Base-by-base conservation (phyloP, 1,140 invertebrate genomes). In the Bombyx mandarina region DNA sequence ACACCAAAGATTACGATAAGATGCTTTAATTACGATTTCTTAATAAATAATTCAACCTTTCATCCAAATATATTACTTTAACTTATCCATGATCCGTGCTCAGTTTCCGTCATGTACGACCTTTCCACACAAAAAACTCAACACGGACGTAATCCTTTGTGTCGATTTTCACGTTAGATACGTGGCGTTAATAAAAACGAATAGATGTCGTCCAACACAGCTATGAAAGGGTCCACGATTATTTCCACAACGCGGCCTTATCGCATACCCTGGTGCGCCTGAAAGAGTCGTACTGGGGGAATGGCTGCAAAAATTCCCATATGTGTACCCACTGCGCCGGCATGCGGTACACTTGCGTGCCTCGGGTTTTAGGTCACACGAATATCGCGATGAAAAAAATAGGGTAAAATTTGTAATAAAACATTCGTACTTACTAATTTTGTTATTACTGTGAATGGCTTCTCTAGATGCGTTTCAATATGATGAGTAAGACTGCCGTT, bases 361-460 rank as follows among this genome's bases (percentile, higher is more conserved):
- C 65, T 57, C 60, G 66, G 66, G 63, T 69, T 77, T 70, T 51
- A 61, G 75, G 70, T 77, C 71, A 62, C 75, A 77, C 71, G 72
- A 77, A 77, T 60, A 42, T 52, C 54, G 48, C 57, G 45, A 47
- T 52, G 60, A 18, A 61, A 68, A 72, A 71, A 67, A 61, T 65
- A 57, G 63, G 63, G 52, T 66, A 26, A 67, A 67, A 50, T 35
- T 26, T 53, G 44, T 18, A 53, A 73, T 71, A 61, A 71, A 73
- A 73, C 68, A 69, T 71, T 73, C 62, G 65, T 67, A 63, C 61
- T 52, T 26, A 18, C 12, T 18, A 18, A 18, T 18, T 18, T 18
- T 18, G 12, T 18, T 18, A 18, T 18, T 18, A 18, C 12, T 18
- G 12, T 18, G 12, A 18, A 18, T 18, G 12, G 12, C 12, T 18